Percentiles rank a stretch among this genome's conserved stretches.
These are phyloP conservation scores for Pangasius macronema DNA, from an alignment of 2,797 vertebrate genomes.

Conservation along the genomic window DNA sequence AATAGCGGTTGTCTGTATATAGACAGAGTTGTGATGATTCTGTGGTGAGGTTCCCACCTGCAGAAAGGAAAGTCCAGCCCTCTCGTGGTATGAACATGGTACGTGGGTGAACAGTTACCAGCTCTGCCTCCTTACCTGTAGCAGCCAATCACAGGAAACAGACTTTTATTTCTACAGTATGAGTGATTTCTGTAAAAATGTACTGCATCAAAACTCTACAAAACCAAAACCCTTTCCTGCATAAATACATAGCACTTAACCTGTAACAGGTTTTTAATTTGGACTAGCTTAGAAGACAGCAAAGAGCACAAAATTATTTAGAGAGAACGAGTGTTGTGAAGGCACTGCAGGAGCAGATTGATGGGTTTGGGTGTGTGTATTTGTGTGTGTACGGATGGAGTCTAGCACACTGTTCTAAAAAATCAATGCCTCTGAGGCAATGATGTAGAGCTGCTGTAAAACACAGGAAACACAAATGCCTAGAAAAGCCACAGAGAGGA, in stretches of 20 bases:
- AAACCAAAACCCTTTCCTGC: neutral
- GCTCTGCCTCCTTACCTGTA: conserved; percentile 77
- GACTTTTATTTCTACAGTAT: neutral
- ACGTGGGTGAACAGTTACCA: conserved; percentile 83
- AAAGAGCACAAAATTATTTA: conserved; percentile 7
- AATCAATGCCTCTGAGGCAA: conserved; percentile 19
- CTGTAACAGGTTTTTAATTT: neutral
- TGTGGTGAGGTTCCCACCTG: conserved; percentile 72
- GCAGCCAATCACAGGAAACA: conserved; percentile 53
- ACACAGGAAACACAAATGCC: conserved; percentile 22
- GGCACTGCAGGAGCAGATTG: conserved; percentile 18
- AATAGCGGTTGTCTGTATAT: neutral
- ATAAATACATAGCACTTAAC: neutral
- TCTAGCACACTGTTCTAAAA: conserved; percentile 19
- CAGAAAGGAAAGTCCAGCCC: conserved; percentile 86
- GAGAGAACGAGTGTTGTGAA: neutral
- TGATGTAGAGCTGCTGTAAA: conserved; percentile 23
- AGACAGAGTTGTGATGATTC: neutral
- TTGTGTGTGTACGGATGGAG: conserved; percentile 6
- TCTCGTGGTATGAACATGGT: conserved; percentile 79
- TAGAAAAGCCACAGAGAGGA: neutral
- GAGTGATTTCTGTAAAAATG: neutral
- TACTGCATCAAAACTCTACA: neutral
- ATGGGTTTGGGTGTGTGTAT: conserved; percentile 6
- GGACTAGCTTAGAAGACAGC: neutral